These are phyloP conservation scores for Lanius ludovicianus DNA, from an alignment of 2,113 vertebrate species.

Conservation along the genomic window DNA sequence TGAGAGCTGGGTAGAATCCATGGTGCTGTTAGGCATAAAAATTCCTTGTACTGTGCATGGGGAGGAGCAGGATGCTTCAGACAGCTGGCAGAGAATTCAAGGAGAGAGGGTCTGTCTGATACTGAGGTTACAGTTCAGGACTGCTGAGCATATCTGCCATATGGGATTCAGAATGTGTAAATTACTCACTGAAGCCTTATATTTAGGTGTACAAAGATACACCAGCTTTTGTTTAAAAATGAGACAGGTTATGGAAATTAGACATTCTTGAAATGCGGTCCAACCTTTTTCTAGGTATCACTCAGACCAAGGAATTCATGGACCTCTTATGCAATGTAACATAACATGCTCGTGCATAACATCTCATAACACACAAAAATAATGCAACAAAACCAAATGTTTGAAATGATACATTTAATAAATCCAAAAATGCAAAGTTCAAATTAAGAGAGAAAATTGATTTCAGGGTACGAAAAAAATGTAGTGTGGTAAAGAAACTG, in stretches of 20 bases:
- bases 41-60: neutral
- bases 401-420: neutral
- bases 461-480: neutral
- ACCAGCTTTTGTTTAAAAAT: neutral
- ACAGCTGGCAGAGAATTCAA: neutral
- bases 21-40: neutral
- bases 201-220: neutral
- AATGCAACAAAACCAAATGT: neutral
- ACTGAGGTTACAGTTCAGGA: neutral
- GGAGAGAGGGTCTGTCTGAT: neutral
- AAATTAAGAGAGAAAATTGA: neutral
- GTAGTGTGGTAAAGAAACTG: neutral
- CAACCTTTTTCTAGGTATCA: neutral
- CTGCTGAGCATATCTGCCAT: neutral
- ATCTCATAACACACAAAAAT: neutral
- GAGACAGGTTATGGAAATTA: neutral
- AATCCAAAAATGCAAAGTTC: neutral
- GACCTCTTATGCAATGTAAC: neutral
- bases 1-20: neutral
- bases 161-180: neutral
- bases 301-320: neutral
- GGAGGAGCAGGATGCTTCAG: neutral
- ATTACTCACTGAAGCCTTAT: neutral
- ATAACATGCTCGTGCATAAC: neutral
- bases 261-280: neutral